Evolutionary conservation across 2,113 vertebrate genomes (phyloP), one percentile per base, ranked within the genome.

Genomic region (Anolis carolinensis): DNA sequence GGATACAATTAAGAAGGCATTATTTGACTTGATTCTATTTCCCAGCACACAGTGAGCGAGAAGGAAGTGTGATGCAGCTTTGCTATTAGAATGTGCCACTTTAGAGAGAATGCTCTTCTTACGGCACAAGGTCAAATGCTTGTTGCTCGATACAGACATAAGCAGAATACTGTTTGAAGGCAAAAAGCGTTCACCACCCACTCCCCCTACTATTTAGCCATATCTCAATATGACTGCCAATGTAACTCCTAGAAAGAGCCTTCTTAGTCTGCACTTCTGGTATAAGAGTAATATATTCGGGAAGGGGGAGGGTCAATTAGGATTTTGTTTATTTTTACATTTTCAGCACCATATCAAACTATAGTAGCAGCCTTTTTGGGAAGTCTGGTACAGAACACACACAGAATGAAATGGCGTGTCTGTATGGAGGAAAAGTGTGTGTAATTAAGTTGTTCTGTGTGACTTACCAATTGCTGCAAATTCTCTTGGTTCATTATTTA

Each of bases 1-100:
- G 59, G 93, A 95, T 94, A 96, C 93, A 94, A 95, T 96, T 95
- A 94, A 95, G 95, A 96, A 96, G 96, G 96, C 96, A 95, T 96
- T 95, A 93, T 95, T 94, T 91, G 93, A 96, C 95, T 96, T 95
- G 94, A 95, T 95, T 96, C 95, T 96, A 95, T 92, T 93, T 93
- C 93, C 95, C 95, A 94, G 94, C 95, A 95, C 93, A 92, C 87
- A 92, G 93, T 94, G 94, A 94, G 93, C 93, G 90, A 92, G 92
- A 88, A 93, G 92, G 92, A 90, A 94, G 93, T 81, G 91, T 73
- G 55, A 92, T 25, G 85, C 89, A 93, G 93, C 92, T 95, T 91
- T 88, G 94, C 91, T 86, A 89, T 59, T 91, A 91, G 94, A 92
- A 95, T 71, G 93, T 84, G 89, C 92, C 92, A 93, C 85, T 85